phyloP scores from a whole-genome alignment of 2,113 vertebrate genomes.

The Apeltes quadracus region DNA sequence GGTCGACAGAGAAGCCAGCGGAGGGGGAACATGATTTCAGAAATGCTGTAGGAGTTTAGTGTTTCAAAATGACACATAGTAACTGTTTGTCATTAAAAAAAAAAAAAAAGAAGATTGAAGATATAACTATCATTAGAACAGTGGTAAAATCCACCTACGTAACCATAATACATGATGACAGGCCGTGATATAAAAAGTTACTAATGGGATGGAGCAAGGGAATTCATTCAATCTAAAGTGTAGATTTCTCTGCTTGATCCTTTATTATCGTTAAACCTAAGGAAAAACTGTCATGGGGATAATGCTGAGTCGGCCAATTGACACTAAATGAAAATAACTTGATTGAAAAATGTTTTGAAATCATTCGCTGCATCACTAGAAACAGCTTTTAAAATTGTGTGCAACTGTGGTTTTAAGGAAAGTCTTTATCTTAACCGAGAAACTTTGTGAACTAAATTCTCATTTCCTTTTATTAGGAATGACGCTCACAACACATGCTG shows the following conservation, averaged over 20 bases:
- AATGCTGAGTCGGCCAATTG: no score
- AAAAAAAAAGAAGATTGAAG: no score
- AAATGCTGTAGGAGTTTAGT: neutral
- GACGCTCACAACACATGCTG: neutral
- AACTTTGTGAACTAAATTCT: neutral
- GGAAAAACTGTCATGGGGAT: no score
- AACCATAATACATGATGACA: neutral
- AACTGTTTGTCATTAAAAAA: neutral
- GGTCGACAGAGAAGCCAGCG: slow-evolving; percentile 1
- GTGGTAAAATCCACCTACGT: neutral
- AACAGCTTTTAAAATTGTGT: neutral
- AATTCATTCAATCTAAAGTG: neutral
- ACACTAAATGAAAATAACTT: no score
- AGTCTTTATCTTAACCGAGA: neutral
- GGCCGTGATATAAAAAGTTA: neutral
- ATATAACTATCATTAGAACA: neutral
- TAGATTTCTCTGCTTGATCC: neutral
- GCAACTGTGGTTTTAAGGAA: neutral
- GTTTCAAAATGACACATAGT: neutral
- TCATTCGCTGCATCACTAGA: neutral
- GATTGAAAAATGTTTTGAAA: neutral
- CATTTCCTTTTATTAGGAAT: no score
- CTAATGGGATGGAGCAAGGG: neutral
- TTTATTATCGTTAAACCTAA: no score
- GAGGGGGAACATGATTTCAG: neutral